Evolutionary conservation across 2,888 invertebrate genomes (phyloP).

Genomic region (Ornithoptera alexandrae): DNA sequence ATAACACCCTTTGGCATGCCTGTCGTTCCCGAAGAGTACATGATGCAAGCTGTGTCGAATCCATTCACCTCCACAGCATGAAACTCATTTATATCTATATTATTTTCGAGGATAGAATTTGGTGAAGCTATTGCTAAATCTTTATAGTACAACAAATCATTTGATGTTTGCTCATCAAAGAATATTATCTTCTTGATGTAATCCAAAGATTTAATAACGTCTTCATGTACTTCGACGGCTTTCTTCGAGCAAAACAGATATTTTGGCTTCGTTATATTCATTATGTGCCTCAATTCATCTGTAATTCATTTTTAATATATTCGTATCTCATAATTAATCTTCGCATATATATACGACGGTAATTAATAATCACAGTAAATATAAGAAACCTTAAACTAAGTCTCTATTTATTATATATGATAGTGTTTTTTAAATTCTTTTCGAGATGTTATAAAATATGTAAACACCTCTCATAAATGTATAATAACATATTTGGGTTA

Average conservation of each 20-base stretch:
- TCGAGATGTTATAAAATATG: background rate
- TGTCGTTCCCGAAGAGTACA: conserved; percentile 47
- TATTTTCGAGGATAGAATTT: conserved; percentile 6
- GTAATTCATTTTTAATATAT: conserved; percentile 14
- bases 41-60: conserved; percentile 36
- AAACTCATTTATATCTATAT: conserved; percentile 34
- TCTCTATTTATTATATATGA: background rate
- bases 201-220: conserved; percentile 26
- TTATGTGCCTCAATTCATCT: conserved; percentile 38
- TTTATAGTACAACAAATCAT: conserved; percentile 28
- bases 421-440: background rate
- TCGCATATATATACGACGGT: background rate
- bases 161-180: conserved; percentile 31
- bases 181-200: conserved; percentile 35
- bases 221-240: conserved; percentile 29
- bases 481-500: background rate
- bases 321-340: background rate
- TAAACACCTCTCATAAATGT: background rate
- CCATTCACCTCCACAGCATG: conserved; percentile 35
- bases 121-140: conserved; percentile 26
- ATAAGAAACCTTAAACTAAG: background rate
- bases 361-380: background rate
- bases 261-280: conserved; percentile 35
- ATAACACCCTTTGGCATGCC: conserved; percentile 46
- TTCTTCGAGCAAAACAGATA: conserved; percentile 33